Evolutionary conservation across 2,113 vertebrate species (phyloP).

Genomic region (Turnix velox): DNA sequence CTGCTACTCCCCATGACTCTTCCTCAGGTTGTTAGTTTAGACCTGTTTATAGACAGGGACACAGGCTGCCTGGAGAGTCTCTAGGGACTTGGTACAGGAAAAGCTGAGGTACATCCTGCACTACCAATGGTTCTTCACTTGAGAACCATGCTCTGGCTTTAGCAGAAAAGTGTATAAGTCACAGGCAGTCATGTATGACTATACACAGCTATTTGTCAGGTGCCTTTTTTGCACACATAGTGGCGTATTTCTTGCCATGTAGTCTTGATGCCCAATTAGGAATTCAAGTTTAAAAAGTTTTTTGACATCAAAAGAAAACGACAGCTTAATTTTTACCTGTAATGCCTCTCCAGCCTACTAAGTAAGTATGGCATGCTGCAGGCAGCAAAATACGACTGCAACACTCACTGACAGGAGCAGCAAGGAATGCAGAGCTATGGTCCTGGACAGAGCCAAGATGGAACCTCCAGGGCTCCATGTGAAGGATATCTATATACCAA

Average conservation of each 20-base stretch:
- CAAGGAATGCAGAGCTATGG: neutral
- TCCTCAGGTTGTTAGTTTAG: neutral
- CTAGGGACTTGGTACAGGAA: neutral
- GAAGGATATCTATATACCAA: neutral
- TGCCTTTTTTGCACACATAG: neutral
- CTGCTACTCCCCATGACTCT: too few species aligned
- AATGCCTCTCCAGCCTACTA: neutral
- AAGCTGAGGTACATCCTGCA: neutral
- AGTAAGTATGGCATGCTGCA: fast-evolving
- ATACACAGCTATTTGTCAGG: neutral
- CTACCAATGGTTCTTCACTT: neutral
- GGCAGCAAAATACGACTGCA: neutral
- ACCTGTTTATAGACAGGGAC: neutral
- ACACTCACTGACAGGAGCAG: neutral
- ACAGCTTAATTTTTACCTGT: neutral
- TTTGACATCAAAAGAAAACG: neutral
- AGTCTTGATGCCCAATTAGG: neutral
- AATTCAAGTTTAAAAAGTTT: neutral
- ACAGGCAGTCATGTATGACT: neutral
- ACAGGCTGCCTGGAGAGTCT: neutral
- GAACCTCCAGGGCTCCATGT: neutral
- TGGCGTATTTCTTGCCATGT: neutral
- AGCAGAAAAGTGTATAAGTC: neutral
- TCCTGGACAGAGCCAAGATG: neutral
- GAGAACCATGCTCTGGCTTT: neutral